Evolutionary conservation across 2,888 invertebrate species (phyloP).

Genomic region (Nemoura dubitans): DNA sequence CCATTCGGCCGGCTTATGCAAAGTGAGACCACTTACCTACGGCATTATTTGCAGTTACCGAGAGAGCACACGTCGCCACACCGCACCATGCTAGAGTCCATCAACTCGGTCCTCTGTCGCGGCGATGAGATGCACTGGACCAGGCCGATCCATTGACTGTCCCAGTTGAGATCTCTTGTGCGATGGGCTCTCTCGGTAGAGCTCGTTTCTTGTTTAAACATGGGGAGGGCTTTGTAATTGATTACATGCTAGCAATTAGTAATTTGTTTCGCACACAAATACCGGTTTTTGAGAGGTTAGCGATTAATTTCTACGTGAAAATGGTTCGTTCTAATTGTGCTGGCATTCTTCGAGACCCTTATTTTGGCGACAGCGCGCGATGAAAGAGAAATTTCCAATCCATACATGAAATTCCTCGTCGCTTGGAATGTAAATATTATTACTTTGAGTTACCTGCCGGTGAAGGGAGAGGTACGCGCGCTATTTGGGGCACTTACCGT

Average conservation of each 20-base stretch:
- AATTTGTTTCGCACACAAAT: background rate
- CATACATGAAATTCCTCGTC: conserved; percentile 30
- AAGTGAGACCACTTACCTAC: conserved; percentile 21
- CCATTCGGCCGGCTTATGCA: conserved; percentile 18
- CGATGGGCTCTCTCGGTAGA: no score
- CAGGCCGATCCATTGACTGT: background rate
- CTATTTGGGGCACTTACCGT: conserved; percentile 29
- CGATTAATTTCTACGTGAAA: background rate
- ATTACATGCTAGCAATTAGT: background rate
- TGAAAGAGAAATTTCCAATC: conserved; percentile 31
- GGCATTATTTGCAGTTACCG: background rate
- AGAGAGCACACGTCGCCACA: background rate
- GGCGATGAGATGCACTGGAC: background rate
- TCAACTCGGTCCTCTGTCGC: background rate
- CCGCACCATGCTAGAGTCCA: background rate
- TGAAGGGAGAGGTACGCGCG: conserved; percentile 14
- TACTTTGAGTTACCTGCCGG: conserved; percentile 20
- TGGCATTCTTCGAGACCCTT: background rate
- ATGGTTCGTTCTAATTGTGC: background rate
- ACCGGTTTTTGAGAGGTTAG: background rate
- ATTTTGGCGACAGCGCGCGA: background rate
- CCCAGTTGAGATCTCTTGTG: background rate
- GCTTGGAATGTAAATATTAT: conserved; percentile 39
- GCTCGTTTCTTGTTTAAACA: background rate
- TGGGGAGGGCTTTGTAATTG: background rate